phyloP scores from a whole-genome alignment of 2,113 vertebrate genomes.

The Ifrita kowaldi region DNA sequence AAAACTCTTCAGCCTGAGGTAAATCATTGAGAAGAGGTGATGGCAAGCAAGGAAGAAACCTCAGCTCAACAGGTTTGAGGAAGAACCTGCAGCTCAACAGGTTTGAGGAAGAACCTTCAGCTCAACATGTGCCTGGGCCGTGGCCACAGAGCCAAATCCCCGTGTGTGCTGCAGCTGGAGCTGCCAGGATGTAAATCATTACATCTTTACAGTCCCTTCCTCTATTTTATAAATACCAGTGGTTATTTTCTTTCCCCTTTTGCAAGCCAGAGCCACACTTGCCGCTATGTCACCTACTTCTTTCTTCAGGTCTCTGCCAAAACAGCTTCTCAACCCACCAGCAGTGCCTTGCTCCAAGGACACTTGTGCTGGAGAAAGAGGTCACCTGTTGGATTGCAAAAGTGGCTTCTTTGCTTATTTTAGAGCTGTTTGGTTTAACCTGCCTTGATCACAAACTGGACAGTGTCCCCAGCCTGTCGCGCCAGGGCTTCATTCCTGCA shows the following conservation, averaged over 20 bases:
- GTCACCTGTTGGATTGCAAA: constrained; percentile 5
- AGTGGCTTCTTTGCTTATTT: not conserved
- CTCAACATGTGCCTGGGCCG: not conserved
- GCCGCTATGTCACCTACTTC: not conserved
- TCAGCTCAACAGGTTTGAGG: not conserved
- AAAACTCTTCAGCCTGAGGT: not conserved
- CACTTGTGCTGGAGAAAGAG: not conserved
- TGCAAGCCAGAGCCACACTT: not conserved
- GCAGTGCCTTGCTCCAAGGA: not conserved
- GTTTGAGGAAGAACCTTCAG: not conserved
- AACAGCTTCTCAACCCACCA: not conserved
- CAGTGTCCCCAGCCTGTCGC: not conserved
- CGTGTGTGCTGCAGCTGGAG: not conserved
- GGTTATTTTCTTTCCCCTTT: not conserved
- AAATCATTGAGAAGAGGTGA: not conserved
- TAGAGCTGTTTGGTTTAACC: not conserved
- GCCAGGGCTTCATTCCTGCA: not conserved
- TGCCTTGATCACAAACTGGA: not conserved
- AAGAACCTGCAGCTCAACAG: not conserved
- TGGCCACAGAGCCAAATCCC: not conserved
- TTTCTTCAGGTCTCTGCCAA: not conserved
- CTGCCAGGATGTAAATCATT: not conserved
- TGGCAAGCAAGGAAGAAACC: not conserved
- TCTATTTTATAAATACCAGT: constrained; percentile 47
- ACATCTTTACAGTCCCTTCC: constrained; percentile 14